Evolutionary conservation across 2,797 vertebrate genomes (phyloP).

Genomic region (Moxostoma hubbsi): DNA sequence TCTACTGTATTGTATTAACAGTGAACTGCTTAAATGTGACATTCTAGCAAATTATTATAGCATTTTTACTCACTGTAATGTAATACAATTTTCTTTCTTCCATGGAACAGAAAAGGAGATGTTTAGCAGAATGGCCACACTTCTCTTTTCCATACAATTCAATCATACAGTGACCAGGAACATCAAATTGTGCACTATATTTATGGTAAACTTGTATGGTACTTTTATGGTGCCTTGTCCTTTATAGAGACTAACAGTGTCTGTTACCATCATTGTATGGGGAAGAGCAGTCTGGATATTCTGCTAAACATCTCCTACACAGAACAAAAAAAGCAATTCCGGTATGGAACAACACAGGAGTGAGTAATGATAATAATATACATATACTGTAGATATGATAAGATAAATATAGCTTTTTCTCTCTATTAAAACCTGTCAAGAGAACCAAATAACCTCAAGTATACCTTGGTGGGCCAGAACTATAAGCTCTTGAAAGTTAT

Average conservation of each 20-base stretch:
- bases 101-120: too few species aligned
- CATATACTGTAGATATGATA: background rate
- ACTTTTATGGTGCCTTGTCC: too few species aligned
- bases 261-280: too few species aligned
- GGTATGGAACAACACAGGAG: background rate
- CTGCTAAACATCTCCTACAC: background rate
- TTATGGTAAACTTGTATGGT: too few species aligned
- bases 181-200: too few species aligned
- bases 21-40: background rate
- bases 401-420: background rate
- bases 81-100: background rate
- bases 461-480: background rate
- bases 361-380: background rate
- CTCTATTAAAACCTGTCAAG: background rate
- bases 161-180: too few species aligned
- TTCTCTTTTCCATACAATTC: too few species aligned
- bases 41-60: background rate
- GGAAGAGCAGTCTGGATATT: too few species aligned
- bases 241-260: too few species aligned
- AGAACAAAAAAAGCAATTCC: background rate
- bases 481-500: slow-evolving; percentile 3
- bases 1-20: background rate
- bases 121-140: too few species aligned
- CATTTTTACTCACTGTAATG: background rate
- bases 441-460: background rate